These are phyloP conservation scores for Acanthornis magna DNA, from an alignment of 2,797 vertebrate species.

Conservation along the genomic window DNA sequence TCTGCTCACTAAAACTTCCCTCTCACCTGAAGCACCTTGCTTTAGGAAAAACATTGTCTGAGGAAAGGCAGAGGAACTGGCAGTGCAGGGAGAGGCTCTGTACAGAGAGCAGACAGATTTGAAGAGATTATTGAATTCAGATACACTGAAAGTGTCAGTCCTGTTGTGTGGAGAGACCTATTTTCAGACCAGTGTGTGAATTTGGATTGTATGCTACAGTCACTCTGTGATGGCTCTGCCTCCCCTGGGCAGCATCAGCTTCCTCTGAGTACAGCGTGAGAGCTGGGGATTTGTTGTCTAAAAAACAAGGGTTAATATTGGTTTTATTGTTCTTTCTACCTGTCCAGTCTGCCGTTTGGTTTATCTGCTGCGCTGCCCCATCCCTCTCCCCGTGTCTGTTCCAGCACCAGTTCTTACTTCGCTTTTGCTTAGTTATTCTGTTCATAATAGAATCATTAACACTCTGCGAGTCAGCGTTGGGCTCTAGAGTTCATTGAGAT, in stretches of 20 bases:
- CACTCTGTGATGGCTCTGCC: neutral
- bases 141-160: neutral
- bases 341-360: neutral
- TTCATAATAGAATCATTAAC: constrained; percentile 60
- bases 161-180: neutral
- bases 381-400: neutral
- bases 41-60: neutral
- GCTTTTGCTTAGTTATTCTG: constrained; percentile 36
- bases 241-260: neutral
- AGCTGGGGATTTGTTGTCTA: neutral
- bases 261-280: neutral
- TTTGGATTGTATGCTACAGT: neutral
- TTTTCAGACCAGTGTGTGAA: neutral
- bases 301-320: neutral
- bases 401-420: neutral
- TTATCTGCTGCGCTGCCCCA: neutral
- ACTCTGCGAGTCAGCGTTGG: constrained; percentile 1
- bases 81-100: neutral
- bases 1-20: neutral
- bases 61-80: neutral
- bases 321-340: neutral
- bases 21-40: neutral
- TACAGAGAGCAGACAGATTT: fast-evolving
- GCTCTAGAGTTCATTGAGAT: constrained; percentile 61
- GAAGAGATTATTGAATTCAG: neutral